Conservation (phyloP, 2,888 invertebrate genomes). For the Carterocephalus palaemon region DNA sequence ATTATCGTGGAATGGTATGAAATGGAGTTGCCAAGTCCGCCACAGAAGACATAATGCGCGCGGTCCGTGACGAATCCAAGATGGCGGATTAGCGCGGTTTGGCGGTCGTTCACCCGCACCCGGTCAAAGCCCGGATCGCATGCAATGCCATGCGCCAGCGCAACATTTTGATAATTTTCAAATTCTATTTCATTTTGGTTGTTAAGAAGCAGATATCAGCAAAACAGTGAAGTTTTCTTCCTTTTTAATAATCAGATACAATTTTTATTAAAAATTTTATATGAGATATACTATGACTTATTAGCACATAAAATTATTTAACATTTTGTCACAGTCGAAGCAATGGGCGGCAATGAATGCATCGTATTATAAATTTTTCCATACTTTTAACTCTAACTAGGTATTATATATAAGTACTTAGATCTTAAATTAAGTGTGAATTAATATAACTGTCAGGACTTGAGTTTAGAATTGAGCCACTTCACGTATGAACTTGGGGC, state of each 20-base stretch:
- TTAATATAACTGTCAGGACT: too few relatives aligned
- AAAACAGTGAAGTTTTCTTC: neutral
- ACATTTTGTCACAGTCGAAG: neutral
- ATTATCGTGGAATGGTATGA: constrained; percentile 10
- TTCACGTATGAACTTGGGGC: too few relatives aligned
- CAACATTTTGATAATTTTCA: constrained; percentile 51
- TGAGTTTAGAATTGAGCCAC: too few relatives aligned
- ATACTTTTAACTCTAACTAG: too few relatives aligned
- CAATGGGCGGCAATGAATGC: neutral
- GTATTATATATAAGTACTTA: too few relatives aligned
- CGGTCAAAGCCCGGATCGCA: constrained; percentile 51
- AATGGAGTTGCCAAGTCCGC: constrained; percentile 46
- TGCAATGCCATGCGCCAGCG: constrained; percentile 40
- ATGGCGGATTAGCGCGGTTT: constrained; percentile 73
- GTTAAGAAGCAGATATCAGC: neutral
- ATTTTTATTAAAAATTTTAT: neutral
- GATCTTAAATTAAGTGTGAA: too few relatives aligned
- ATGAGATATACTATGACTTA: too few relatives aligned
- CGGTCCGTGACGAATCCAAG: constrained; percentile 72
- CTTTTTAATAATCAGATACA: neutral
- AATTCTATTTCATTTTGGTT: constrained; percentile 31
- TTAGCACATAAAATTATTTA: too few relatives aligned
- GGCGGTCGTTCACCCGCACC: constrained; percentile 72
- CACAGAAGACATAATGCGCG: constrained; percentile 65
- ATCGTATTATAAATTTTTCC: neutral